Evolutionary conservation across 2,888 invertebrate species (phyloP), one percentile per base, ranked within the genome.

Genomic region (Cheilosia grossa): DNA sequence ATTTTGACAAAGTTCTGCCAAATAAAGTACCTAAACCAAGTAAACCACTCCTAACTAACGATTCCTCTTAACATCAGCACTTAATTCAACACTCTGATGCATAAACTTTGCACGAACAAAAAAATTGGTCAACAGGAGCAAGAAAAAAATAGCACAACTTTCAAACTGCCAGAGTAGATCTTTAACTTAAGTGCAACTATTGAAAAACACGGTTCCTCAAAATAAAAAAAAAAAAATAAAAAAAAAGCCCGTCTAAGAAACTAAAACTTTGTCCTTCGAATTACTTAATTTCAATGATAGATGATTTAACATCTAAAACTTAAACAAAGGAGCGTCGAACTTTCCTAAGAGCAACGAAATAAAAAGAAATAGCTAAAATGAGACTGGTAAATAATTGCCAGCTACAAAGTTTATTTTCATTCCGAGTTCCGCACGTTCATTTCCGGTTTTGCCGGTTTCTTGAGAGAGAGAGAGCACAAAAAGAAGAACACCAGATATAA

Each of bases 251-350:
- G 37, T 37, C 37, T 37, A 56, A 63, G 49, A 72, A 63, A 78
- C 69, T 56, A 40, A 49, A 74, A 67, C 53, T 56, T 74, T 37
- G 9, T 44, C 40, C 56, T 56, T 64, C 56, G 56, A 56, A 61
- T 69, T 82, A 64, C 70, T 82, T 82, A 59, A 77, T 82, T 82
- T 70, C 77, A 70, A 77, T 77, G 81, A 82, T 70, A 70, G 70
- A 77, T 82, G 77, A 82, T 77, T 77, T 77, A 58, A 42, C 81
- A 64, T 82, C 81, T 42, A 58, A 49, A 63, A 78, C 56, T 78
- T 37, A 10, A 47, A 54, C 63, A 69, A 51, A 49, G 58, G 21
- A 33, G n/a, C 44, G 17, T 58, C 37, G 63, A 56, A 64, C 21
- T 64, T 75, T 51, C 13, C n/a, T 7, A 9, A 17, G 21, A 44